These are phyloP conservation scores for Platerodrilus igneus DNA, from an alignment of 2,888 invertebrate species.

Conservation along the genomic window DNA sequence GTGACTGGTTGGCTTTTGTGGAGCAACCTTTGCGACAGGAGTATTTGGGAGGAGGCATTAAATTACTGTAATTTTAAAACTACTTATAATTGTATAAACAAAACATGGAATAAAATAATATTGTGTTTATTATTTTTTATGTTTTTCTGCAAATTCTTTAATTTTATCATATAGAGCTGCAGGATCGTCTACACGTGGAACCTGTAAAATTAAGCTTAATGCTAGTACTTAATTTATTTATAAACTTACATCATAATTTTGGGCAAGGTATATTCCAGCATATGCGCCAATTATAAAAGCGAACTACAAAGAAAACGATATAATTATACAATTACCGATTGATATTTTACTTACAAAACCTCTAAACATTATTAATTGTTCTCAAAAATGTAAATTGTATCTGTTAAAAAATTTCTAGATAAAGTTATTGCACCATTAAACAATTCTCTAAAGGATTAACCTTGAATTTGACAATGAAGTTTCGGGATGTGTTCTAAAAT, in stretches of 20 bases:
- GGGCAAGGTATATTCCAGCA: constrained; percentile 67
- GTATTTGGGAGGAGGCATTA: constrained; percentile 78
- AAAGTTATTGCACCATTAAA: no score
- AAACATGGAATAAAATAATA: constrained; percentile 31
- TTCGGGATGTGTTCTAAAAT: no score
- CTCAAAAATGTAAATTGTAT: no score
- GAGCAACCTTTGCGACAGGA: constrained; percentile 83
- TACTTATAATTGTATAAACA: constrained; percentile 36
- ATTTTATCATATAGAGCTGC: constrained; percentile 64
- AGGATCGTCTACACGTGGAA: constrained; percentile 84
- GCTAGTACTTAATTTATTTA: constrained; percentile 6
- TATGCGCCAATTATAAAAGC: constrained; percentile 67
- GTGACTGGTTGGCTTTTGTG: constrained; percentile 97
- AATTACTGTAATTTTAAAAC: constrained; percentile 50
- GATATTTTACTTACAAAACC: constrained; percentile 30
- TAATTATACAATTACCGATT: neutral
- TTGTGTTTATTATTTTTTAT: constrained; percentile 48
- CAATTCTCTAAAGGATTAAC: no score
- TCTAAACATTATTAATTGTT: no score
- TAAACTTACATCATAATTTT: constrained; percentile 67
- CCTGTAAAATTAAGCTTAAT: constrained; percentile 48
- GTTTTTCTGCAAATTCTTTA: constrained; percentile 64
- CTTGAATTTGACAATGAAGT: no score
- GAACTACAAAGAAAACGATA: constrained; percentile 54
- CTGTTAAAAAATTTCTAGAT: no score